Base-by-base conservation (phyloP, 1,140 invertebrate genomes). In the Stegodyphus mimosarum region DNA sequence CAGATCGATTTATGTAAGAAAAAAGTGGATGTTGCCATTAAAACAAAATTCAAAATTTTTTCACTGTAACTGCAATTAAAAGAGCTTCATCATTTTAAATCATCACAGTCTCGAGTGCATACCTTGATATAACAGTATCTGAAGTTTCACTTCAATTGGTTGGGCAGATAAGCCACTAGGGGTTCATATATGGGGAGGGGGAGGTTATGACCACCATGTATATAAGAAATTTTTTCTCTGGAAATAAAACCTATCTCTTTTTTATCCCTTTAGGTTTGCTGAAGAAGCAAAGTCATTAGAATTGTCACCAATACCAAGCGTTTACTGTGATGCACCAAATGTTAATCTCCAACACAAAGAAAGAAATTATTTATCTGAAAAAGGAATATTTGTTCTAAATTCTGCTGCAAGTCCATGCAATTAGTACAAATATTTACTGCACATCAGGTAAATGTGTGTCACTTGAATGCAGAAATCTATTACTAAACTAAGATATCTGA, bases 301-400 rank as follows among this genome's bases (percentile, higher is more conserved):
- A 75, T 55, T 84, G 73, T 84, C 81, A 11, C 81, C 81, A 49
- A 55, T 84, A 75, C 69, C 81, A 84, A 84, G 81, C 64, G 81
- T 84, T 69, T 70, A 66, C 72, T 84, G 81, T 84, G 81, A 84
- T 84, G 81, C 81, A 84, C 72, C 63, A 53, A 64, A 70, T 69
- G 13, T 75, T 51, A 83, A 60, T 70, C 52, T n/a, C 10, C 18
- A 83, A 66, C 63, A 53, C 6, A 66, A 74, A 74, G 69, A 83
- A 63, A 72, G 73, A 33, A 83, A 74, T 74, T 83, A 83, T 83
- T 73, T 83, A 74, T 52, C 48, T 51, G 60, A 73, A 17, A 73
- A 66, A 60, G 49, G 50, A 52, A 48, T 55, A 66, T 74, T 66
- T 74, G 60, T 52, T 18, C 53, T 53, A 17, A 70, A 79, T 53